Percentiles rank a stretch among this genome's conserved stretches.
phyloP scores from a whole-genome alignment of 1,140 invertebrate species.

The Vanessa atalanta region DNA sequence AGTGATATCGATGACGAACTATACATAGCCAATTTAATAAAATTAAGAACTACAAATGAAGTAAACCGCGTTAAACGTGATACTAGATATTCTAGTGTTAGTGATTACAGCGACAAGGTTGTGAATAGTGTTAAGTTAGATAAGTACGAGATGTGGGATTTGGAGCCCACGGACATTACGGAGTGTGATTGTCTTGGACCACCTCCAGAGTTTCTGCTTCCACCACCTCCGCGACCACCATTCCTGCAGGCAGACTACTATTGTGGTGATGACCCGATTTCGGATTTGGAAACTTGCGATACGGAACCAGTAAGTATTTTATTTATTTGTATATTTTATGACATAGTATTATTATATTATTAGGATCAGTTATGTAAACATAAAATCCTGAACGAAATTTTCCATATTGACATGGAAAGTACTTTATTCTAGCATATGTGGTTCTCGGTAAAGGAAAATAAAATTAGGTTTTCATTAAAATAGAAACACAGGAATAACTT shows the following conservation, averaged over 20 bases:
- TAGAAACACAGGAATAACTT: conserved; percentile 33
- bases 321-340: too few relatives aligned
- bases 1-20: conserved; percentile 75
- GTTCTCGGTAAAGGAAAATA: conserved; percentile 14
- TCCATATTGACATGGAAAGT: too few relatives aligned
- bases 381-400: too few relatives aligned
- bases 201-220: conserved; percentile 82
- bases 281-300: conserved; percentile 79
- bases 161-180: conserved; percentile 74
- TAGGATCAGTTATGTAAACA: too few relatives aligned
- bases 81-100: conserved; percentile 72
- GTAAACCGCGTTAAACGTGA: conserved; percentile 72
- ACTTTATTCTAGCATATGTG: neutral
- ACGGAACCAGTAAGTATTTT: conserved; percentile 80
- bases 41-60: conserved; percentile 72
- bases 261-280: conserved; percentile 78
- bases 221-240: conserved; percentile 82
- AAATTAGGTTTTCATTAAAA: conserved; percentile 31
- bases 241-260: conserved; percentile 79
- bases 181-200: conserved; percentile 83
- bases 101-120: conserved; percentile 75
- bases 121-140: conserved; percentile 80
- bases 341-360: too few relatives aligned
- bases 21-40: conserved; percentile 74
- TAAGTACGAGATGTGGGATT: conserved; percentile 74